Conservation (phyloP, 2,888 invertebrate species). For the Leucoma salicis region DNA sequence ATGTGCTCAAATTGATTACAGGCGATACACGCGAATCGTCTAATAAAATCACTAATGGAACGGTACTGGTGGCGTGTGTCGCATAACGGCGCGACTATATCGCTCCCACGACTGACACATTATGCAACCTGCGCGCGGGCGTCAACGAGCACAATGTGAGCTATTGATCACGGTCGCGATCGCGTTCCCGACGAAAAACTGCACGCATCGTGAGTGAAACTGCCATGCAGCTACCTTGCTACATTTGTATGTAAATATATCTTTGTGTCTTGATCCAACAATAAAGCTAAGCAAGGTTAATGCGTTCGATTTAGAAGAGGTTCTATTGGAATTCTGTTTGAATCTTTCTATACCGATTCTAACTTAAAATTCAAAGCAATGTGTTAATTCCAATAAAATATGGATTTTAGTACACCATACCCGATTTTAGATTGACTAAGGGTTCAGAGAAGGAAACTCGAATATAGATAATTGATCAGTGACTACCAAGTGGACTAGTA, state of each 20-base stretch:
- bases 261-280: too few relatives aligned
- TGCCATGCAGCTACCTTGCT: slow-evolving; percentile 26
- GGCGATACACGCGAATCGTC: slow-evolving; percentile 75
- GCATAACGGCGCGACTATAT: slow-evolving; percentile 67
- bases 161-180: slow-evolving; percentile 59
- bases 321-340: too few relatives aligned
- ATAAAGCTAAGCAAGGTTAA: too few relatives aligned
- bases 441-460: too few relatives aligned
- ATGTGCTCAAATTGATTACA: slow-evolving; percentile 69
- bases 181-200: slow-evolving; percentile 59
- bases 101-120: slow-evolving; percentile 76
- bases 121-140: slow-evolving; percentile 67
- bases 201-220: slow-evolving; percentile 55
- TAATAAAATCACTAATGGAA: slow-evolving; percentile 80
- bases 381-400: too few relatives aligned
- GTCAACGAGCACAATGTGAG: slow-evolving; percentile 56
- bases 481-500: too few relatives aligned
- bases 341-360: too few relatives aligned
- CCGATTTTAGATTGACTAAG: too few relatives aligned
- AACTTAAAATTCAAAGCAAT: too few relatives aligned
- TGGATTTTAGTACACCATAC: too few relatives aligned
- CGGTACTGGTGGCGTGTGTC: slow-evolving; percentile 78
- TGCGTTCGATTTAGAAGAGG: too few relatives aligned
- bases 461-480: too few relatives aligned
- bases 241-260: slow-evolving; percentile 29